Evolutionary conservation across 2,113 vertebrate genomes (phyloP), one percentile per base, ranked within the genome.

Genomic region (Hypocryptadius cinnamomeus): DNA sequence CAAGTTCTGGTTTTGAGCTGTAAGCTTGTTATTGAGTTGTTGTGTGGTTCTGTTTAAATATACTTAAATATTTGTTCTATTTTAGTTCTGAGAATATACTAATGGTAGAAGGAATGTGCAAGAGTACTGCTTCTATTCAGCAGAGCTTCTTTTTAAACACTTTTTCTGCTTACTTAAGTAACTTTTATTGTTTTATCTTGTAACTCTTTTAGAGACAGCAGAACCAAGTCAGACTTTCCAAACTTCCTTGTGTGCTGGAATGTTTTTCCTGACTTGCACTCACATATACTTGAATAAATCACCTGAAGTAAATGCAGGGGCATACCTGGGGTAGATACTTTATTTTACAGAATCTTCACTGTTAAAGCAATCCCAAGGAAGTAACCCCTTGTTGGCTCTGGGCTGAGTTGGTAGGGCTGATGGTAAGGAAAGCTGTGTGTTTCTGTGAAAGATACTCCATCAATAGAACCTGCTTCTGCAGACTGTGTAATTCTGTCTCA

Each of bases 21-120:
- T 79, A 83, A 79, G 76, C 54, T 87, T 95, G 66, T 91, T 92
- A 56, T 0, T 76, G 68, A 90, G 33, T 86, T 90, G 63, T 90
- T 92, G 70, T 80, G 54, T 80, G 60, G 69, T 71, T 96, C 84
- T 92, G 89, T 87, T 95, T 94, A 92, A 95, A 79, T 91, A 64
- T 42, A 57, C 35, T 89, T 50, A 87, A 89, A 89, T 95, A 92
- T 85, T 95, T 89, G n/a, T 89, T 91, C 73, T 89, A 5, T 79
- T 93, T 88, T 70, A 63, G 44, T 87, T 93, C 87, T 57, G 35
- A 73, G 63, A 85, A 66, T 83, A 53, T 44, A 70, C 47, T 85
- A 13, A 79, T 42, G 18, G 37, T 60, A 87, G 59, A 73, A 91
- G 56, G 56, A 95, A 77, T 68, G 44, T 84, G 48, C 8, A 8